Evolutionary conservation across 64 coral and sea anemone genomes (phyloP).

Genomic region (Dendrophyllia cribrosa): DNA sequence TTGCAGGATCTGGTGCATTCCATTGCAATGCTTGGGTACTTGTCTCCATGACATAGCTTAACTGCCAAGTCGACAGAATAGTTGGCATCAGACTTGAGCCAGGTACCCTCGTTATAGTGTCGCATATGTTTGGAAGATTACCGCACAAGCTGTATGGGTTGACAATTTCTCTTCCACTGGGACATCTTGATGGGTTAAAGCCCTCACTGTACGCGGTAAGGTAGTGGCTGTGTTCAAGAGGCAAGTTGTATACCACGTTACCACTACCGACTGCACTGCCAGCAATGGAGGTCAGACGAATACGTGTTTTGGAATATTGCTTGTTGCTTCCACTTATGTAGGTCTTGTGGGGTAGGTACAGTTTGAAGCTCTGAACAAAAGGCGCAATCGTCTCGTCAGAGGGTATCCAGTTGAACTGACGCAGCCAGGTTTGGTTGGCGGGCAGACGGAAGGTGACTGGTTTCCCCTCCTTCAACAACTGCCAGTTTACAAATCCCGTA

Average conservation of each 20-base stretch:
- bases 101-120: not conserved
- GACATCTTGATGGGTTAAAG: constrained; percentile 1
- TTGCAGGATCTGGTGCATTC: constrained; percentile 49
- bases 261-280: not conserved
- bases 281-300: not conserved
- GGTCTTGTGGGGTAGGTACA: constrained; percentile 34
- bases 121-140: constrained; percentile 39
- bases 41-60: not conserved
- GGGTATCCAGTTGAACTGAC: constrained; percentile 29
- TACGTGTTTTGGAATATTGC: constrained; percentile 4
- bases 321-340: not conserved
- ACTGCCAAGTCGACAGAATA: constrained; percentile 34
- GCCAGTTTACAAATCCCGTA: constrained; percentile 46
- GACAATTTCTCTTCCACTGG: not conserved
- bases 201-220: constrained; percentile 29
- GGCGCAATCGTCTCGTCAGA: constrained; percentile 32
- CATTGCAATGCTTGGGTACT: constrained; percentile 4
- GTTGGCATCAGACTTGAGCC: constrained; percentile 15
- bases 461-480: constrained; percentile 17
- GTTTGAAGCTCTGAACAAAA: constrained; percentile 41
- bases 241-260: not conserved
- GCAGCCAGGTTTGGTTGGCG: constrained; percentile 17
- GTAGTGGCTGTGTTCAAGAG: constrained; percentile 17
- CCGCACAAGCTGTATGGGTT: constrained; percentile 53
- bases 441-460: constrained; percentile 21